Conservation (phyloP, 2,888 invertebrate species). For the Agriopis marginaria region DNA sequence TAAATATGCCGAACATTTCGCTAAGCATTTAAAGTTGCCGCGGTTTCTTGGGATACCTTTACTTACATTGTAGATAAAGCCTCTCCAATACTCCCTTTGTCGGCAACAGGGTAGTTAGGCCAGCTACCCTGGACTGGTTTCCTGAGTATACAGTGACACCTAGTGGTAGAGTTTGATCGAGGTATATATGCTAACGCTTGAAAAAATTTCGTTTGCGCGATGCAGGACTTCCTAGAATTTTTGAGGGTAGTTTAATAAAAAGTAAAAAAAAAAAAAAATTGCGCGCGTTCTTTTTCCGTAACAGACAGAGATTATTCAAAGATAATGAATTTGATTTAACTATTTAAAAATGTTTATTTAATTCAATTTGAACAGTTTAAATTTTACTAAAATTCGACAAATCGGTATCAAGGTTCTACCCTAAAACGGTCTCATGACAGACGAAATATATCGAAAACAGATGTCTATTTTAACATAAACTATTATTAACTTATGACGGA, state of each 20-base stretch:
- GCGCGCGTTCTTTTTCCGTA: constrained; percentile 13
- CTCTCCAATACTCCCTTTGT: constrained; percentile 24
- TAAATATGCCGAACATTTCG: constrained; percentile 45
- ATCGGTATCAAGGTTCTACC: too few relatives aligned
- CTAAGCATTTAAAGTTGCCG: constrained; percentile 36
- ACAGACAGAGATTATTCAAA: too few relatives aligned
- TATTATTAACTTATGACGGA: too few relatives aligned
- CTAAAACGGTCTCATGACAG: too few relatives aligned
- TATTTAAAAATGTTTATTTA: too few relatives aligned
- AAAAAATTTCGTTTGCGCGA: constrained; percentile 57
- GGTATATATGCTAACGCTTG: constrained; percentile 20
- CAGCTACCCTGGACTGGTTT: constrained; percentile 52
- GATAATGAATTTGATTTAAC: too few relatives aligned
- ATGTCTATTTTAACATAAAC: too few relatives aligned
- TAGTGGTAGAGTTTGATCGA: background rate
- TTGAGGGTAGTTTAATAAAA: constrained; percentile 5
- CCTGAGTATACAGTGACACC: constrained; percentile 64
- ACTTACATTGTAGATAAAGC: constrained; percentile 42
- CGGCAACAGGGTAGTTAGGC: constrained; percentile 41
- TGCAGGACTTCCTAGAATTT: constrained; percentile 39
- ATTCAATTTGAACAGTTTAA: too few relatives aligned
- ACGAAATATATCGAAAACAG: too few relatives aligned
- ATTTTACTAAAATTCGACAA: too few relatives aligned
- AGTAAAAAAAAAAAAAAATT: background rate
- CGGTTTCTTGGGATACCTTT: constrained; percentile 32